phyloP scores from a whole-genome alignment of 1,140 invertebrate genomes.

The Fopius arisanus region DNA sequence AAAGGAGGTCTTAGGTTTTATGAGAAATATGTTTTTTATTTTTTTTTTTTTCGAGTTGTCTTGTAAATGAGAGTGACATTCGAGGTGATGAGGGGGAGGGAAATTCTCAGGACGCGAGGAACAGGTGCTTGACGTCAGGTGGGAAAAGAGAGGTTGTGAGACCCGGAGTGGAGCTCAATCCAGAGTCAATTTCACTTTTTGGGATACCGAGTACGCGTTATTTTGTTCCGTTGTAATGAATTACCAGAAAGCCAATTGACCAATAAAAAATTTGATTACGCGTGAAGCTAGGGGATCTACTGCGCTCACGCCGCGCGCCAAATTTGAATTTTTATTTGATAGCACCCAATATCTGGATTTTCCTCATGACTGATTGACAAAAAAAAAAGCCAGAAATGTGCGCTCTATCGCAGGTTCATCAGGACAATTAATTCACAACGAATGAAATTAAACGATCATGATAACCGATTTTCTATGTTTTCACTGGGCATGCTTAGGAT shows the following conservation, averaged over 20 bases:
- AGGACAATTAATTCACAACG: neutral
- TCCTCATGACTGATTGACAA: neutral
- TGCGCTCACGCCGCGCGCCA: too few relatives aligned
- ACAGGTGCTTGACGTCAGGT: constrained; percentile 65
- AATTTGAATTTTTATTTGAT: too few relatives aligned
- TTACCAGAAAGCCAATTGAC: too few relatives aligned
- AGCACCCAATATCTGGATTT: neutral
- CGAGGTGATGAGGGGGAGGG: constrained; percentile 27
- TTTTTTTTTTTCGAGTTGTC: too few relatives aligned
- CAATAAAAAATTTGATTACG: too few relatives aligned
- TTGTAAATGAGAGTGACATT: neutral
- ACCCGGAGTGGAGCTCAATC: too few relatives aligned
- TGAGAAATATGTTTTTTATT: neutral
- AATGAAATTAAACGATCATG: neutral
- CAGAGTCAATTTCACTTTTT: too few relatives aligned
- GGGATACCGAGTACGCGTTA: too few relatives aligned
- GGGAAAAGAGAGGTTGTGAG: constrained; percentile 57
- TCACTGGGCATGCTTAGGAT: neutral
- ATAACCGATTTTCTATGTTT: neutral
- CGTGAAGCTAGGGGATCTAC: too few relatives aligned
- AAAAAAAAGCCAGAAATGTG: neutral
- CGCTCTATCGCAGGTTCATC: neutral
- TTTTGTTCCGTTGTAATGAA: too few relatives aligned
- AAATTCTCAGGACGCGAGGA: constrained; percentile 49
- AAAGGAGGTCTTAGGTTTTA: neutral